These are phyloP conservation scores for Valencia hispanica DNA, from an alignment of 2,797 vertebrate species.

Conservation along the genomic window DNA sequence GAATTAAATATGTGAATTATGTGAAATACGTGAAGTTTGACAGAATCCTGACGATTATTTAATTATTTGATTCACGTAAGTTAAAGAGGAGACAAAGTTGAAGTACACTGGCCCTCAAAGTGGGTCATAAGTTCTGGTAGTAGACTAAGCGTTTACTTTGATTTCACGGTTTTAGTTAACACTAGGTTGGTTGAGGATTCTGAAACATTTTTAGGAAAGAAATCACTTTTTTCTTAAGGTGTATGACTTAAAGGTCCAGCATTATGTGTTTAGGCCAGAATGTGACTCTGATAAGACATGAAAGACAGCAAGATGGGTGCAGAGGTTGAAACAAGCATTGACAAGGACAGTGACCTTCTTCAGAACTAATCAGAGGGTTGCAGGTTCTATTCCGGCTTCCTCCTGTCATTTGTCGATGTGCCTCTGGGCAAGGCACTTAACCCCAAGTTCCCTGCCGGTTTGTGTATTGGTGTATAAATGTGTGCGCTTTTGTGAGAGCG, in stretches of 20 bases:
- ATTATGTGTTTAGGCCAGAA: neutral
- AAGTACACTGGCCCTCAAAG: neutral
- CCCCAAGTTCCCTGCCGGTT: too few species aligned
- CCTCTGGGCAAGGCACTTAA: too few species aligned
- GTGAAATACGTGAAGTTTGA: too few species aligned
- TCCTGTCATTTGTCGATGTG: too few species aligned
- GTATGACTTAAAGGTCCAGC: neutral
- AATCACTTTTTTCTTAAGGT: neutral
- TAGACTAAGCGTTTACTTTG: neutral
- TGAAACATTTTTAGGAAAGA: neutral
- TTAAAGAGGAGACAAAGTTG: neutral
- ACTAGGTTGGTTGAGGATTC: neutral
- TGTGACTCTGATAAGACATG: neutral
- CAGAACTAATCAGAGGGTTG: too few species aligned
- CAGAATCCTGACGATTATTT: neutral
- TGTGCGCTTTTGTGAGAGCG: too few species aligned
- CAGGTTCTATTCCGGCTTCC: too few species aligned
- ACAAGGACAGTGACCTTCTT: neutral
- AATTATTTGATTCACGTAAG: neutral
- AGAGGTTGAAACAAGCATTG: neutral
- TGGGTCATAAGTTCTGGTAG: neutral
- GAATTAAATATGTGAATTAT: too few species aligned
- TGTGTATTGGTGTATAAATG: too few species aligned
- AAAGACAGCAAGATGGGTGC: neutral
- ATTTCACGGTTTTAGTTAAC: neutral